phyloP scores from a whole-genome alignment of 2,797 vertebrate species.

The Enteromius argenteus region DNA sequence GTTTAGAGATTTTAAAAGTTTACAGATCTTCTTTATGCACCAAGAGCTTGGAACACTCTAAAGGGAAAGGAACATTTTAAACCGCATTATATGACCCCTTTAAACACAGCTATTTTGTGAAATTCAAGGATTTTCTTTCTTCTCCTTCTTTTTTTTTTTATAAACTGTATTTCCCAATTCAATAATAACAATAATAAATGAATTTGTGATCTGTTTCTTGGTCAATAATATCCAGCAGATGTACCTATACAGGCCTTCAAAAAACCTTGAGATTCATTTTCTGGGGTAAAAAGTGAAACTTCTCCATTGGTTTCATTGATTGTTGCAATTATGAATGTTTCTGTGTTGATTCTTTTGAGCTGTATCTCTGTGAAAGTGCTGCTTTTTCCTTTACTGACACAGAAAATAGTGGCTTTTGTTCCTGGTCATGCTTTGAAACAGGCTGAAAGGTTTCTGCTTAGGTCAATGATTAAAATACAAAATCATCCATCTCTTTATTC shows the following conservation, averaged over 20 bases:
- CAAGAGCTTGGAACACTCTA: too few relatives aligned
- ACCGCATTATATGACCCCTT: not conserved
- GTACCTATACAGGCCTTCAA: not conserved
- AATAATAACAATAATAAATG: not conserved
- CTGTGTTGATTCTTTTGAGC: not conserved
- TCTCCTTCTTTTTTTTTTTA: not conserved
- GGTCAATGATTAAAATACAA: constrained; percentile 11
- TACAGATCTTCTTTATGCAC: too few relatives aligned
- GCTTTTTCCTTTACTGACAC: not conserved
- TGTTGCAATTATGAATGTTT: not conserved
- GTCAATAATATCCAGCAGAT: not conserved
- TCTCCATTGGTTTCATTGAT: not conserved
- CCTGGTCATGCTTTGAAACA: not conserved
- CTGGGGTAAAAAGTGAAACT: not conserved
- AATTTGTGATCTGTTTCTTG: not conserved
- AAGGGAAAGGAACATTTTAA: too few relatives aligned
- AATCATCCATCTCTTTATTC: not conserved
- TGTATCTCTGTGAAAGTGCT: not conserved
- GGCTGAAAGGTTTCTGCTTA: constrained; percentile 5
- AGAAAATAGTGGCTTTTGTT: constrained; percentile 6
- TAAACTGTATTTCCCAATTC: not conserved
- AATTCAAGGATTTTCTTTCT: not conserved
- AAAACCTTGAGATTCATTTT: not conserved
- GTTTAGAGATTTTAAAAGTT: too few relatives aligned
- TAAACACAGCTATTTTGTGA: not conserved